A percentile compares a stretch with the other conserved stretches of the same genome.
Conservation (phyloP, 2,113 vertebrate genomes). For the Gymnobelideus leadbeateri region DNA sequence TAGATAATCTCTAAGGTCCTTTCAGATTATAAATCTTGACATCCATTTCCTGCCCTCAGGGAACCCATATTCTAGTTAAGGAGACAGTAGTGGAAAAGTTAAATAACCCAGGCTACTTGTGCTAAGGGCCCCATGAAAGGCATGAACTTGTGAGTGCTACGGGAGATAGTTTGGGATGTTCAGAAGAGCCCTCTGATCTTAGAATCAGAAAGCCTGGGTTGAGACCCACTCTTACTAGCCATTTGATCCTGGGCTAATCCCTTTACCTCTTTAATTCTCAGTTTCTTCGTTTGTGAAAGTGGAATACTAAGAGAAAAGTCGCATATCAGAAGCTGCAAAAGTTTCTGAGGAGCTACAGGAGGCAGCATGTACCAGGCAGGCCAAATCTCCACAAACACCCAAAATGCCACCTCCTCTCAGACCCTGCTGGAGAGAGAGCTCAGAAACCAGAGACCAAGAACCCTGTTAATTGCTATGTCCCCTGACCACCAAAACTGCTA, state of each 20-base stretch:
- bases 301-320: background rate
- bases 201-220: background rate
- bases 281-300: background rate
- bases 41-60: too few relatives aligned
- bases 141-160: too few relatives aligned
- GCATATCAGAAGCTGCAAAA: background rate
- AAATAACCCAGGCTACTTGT: too few relatives aligned
- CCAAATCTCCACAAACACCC: background rate
- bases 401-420: background rate
- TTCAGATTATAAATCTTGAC: too few relatives aligned
- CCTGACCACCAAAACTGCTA: too few relatives aligned
- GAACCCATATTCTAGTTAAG: too few relatives aligned
- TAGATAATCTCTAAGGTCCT: too few relatives aligned
- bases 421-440: background rate
- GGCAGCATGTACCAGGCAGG: background rate
- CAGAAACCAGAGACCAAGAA: background rate
- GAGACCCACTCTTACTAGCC: background rate
- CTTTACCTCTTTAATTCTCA: background rate
- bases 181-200: background rate
- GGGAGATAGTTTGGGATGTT: background rate
- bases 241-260: background rate
- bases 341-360: background rate
- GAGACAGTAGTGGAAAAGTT: too few relatives aligned
- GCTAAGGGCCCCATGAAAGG: too few relatives aligned
- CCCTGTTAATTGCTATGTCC: background rate